Conservation (phyloP, 2,113 vertebrate species). For the Mobula birostris region DNA sequence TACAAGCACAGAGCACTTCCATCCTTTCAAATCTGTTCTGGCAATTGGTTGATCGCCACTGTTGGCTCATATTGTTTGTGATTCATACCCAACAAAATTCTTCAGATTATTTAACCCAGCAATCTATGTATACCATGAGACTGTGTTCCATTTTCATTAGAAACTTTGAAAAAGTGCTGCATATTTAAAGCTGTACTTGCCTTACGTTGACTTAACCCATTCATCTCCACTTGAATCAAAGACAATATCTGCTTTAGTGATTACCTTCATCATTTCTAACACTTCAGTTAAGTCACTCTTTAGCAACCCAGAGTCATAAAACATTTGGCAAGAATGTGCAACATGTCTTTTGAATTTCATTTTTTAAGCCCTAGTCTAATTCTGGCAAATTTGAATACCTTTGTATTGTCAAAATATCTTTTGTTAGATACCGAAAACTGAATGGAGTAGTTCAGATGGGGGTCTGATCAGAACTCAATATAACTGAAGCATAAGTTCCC, state of each 20-base stretch:
- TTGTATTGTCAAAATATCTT: neutral
- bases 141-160: neutral
- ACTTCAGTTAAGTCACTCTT: neutral
- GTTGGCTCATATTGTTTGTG: neutral
- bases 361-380: neutral
- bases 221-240: neutral
- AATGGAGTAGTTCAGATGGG: neutral
- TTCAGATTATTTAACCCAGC: neutral
- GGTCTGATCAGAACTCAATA: neutral
- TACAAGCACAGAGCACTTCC: neutral
- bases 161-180: neutral
- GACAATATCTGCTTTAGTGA: neutral
- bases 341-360: neutral
- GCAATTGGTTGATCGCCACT: neutral
- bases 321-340: neutral
- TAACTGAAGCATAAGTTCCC: neutral
- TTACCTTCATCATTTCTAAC: neutral
- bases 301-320: neutral
- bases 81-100: neutral
- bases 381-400: neutral
- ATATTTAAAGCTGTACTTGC: neutral
- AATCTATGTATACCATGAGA: neutral
- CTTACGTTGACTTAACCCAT: neutral
- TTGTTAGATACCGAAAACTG: neutral
- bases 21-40: neutral